A percentile compares a stretch with the other conserved stretches of the same genome.
Conservation (phyloP, 2,113 vertebrate genomes). For the Verasper variegatus region DNA sequence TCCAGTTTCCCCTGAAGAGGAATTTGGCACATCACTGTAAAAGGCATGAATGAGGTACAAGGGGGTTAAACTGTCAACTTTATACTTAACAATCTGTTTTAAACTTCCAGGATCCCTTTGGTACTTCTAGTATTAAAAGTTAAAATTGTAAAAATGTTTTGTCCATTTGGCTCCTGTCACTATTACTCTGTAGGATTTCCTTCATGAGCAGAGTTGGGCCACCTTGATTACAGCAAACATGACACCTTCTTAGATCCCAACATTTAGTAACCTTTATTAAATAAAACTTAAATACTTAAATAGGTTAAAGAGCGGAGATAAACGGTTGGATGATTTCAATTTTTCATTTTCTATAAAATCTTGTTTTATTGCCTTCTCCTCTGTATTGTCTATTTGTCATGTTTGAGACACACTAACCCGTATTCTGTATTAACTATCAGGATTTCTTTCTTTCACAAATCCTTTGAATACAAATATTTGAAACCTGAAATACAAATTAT, state of each 20-base stretch:
- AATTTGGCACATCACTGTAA: slow-evolving; percentile 68
- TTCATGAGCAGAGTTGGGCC: neutral
- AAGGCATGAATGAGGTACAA: slow-evolving; percentile 83
- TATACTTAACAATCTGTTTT: neutral
- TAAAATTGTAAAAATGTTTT: neutral
- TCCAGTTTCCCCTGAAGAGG: slow-evolving; percentile 61
- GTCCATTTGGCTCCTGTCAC: too few relatives aligned
- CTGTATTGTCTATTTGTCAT: too few relatives aligned
- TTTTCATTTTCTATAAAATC: too few relatives aligned
- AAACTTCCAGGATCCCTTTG: neutral
- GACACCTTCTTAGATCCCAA: neutral
- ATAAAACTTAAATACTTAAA: neutral
- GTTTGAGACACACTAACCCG: too few relatives aligned
- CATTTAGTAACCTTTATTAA: neutral
- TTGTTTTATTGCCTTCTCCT: too few relatives aligned
- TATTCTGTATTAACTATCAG: too few relatives aligned
- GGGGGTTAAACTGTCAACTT: slow-evolving; percentile 5
- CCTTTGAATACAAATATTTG: too few relatives aligned
- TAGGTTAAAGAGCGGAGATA: neutral
- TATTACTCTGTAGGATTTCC: too few relatives aligned
- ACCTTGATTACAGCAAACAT: neutral
- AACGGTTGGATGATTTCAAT: too few relatives aligned
- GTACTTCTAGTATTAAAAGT: neutral
- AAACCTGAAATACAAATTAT: too few relatives aligned
- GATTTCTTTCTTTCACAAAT: too few relatives aligned